Evolutionary conservation across 2,888 invertebrate genomes (phyloP).

Genomic region (Dichetophora obliterata): DNA sequence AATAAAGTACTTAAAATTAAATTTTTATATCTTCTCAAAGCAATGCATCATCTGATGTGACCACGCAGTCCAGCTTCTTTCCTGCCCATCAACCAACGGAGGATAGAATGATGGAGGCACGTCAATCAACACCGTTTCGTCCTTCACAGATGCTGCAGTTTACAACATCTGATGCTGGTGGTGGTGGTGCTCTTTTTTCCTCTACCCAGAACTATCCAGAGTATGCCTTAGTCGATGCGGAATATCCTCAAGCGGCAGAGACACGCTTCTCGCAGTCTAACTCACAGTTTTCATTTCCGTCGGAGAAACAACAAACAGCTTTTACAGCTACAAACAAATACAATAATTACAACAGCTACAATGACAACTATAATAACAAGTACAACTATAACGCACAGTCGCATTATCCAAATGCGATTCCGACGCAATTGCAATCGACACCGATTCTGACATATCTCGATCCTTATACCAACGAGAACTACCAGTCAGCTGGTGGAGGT

Average conservation of each 20-base stretch:
- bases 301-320: slow-evolving; percentile 8
- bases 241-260: not conserved
- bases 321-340: slow-evolving; percentile 25
- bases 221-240: not conserved
- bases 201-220: slow-evolving; percentile 50
- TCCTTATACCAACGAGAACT: slow-evolving; percentile 62
- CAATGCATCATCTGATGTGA: slow-evolving; percentile 28
- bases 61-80: slow-evolving; percentile 53
- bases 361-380: not conserved
- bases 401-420: slow-evolving; percentile 48
- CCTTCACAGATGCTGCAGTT: slow-evolving; percentile 62
- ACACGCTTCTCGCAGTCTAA: slow-evolving; percentile 43
- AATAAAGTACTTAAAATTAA: not conserved
- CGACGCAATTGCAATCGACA: slow-evolving; percentile 55
- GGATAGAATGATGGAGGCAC: not conserved
- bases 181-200: slow-evolving; percentile 46
- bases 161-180: slow-evolving; percentile 59
- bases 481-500: slow-evolving; percentile 52
- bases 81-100: slow-evolving; percentile 50
- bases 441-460: slow-evolving; percentile 62
- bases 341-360: slow-evolving; percentile 24
- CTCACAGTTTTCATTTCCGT: slow-evolving; percentile 49
- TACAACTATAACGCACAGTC: slow-evolving; percentile 41
- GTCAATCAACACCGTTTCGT: slow-evolving; percentile 48
- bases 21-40: not conserved